Evolutionary conservation across 2,888 invertebrate genomes (phyloP).

Genomic region (Lasioglossum lativentre): DNA sequence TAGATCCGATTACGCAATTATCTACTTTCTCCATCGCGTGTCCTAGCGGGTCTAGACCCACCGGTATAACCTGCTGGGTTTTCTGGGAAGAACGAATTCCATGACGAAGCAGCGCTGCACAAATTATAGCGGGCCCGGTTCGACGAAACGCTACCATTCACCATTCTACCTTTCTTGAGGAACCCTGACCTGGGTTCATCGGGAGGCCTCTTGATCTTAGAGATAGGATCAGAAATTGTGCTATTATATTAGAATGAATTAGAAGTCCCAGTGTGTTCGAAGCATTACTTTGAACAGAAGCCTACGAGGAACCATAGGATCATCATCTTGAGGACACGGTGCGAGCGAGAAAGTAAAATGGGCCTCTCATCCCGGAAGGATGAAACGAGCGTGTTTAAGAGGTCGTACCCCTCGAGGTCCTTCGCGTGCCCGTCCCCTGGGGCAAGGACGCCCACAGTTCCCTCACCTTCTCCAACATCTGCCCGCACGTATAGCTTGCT

Average conservation of each 20-base stretch:
- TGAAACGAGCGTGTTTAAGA: slow-evolving; percentile 57
- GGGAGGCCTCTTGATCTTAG: slow-evolving; percentile 57
- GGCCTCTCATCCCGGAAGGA: not conserved
- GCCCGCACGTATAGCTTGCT: slow-evolving; percentile 55
- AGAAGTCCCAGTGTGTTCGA: no score
- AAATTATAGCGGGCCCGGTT: slow-evolving; percentile 48
- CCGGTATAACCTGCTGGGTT: slow-evolving; percentile 25
- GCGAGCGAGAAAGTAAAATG: slow-evolving; percentile 17
- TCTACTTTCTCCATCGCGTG: slow-evolving; percentile 76
- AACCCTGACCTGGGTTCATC: slow-evolving; percentile 77
- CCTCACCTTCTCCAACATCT: slow-evolving; percentile 76
- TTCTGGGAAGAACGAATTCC: slow-evolving; percentile 43
- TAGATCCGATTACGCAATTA: slow-evolving; percentile 77
- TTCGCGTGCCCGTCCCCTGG: slow-evolving; percentile 75
- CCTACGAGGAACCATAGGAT: not conserved
- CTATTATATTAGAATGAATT: no score
- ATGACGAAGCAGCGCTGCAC: slow-evolving; percentile 19
- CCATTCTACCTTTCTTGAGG: slow-evolving; percentile 67
- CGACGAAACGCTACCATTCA: slow-evolving; percentile 62
- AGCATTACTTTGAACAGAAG: no score
- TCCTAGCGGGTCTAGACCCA: slow-evolving; percentile 50
- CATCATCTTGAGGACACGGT: not conserved
- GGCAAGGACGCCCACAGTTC: slow-evolving; percentile 81
- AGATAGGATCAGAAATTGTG: no score
- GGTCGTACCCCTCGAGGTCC: slow-evolving; percentile 67